Conservation (phyloP, 2,797 vertebrate genomes). For the Amblyopsis hoosieri region DNA sequence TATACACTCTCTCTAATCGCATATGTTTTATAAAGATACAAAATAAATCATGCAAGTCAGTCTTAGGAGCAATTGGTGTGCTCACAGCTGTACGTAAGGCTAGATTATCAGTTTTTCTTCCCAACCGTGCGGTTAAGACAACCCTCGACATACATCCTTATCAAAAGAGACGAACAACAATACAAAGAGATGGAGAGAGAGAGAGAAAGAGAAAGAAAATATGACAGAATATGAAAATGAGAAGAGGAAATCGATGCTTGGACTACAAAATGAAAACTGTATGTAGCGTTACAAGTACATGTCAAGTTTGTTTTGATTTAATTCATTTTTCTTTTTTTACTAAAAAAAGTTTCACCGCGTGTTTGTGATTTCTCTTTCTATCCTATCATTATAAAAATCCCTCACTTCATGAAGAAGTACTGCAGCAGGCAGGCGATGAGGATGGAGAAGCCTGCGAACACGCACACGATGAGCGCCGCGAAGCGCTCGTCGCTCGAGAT, state of each 20-base stretch:
- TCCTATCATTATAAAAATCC: slow-evolving; percentile 72
- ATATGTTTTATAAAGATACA: slow-evolving; percentile 73
- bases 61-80: slow-evolving; percentile 67
- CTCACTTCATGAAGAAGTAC: slow-evolving; percentile 98
- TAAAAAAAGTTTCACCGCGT: slow-evolving; percentile 44
- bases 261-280: slow-evolving; percentile 62
- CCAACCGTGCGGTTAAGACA: slow-evolving; percentile 84
- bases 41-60: slow-evolving; percentile 79
- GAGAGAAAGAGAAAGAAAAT: slow-evolving; percentile 25
- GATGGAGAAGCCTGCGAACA: slow-evolving; percentile 90
- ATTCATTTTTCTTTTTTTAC: slow-evolving; percentile 63
- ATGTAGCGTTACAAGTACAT: slow-evolving; percentile 84
- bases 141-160: slow-evolving; percentile 65
- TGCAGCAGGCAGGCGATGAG: slow-evolving; percentile 96
- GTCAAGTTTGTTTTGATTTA: slow-evolving; percentile 74
- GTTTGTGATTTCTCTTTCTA: slow-evolving; percentile 74
- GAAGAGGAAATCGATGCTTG: slow-evolving; percentile 55
- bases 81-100: slow-evolving; percentile 79
- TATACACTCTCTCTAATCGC: slow-evolving; percentile 71
- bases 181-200: slow-evolving; percentile 72
- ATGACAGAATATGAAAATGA: slow-evolving; percentile 37
- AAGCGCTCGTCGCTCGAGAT: slow-evolving; percentile 94
- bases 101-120: slow-evolving; percentile 84
- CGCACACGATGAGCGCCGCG: slow-evolving; percentile 90
- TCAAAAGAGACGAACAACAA: slow-evolving; percentile 69